Base-by-base conservation (phyloP, 2,888 invertebrate species). In the Thecophora atra region DNA sequence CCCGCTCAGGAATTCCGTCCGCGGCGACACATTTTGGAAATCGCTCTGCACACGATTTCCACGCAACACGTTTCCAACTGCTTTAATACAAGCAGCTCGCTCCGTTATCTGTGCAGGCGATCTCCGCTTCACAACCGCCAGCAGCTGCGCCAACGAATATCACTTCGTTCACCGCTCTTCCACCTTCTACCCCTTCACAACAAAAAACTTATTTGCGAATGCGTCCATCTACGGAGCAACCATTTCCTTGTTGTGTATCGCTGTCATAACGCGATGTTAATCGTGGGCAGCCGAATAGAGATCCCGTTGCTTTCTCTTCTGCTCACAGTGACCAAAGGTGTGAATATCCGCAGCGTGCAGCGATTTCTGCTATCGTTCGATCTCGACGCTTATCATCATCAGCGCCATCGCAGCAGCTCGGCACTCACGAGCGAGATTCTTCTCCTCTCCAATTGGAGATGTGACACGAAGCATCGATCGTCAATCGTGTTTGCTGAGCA, bases 231-330 rank as follows among this genome's bases (percentile, higher is more conserved):
- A 58, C 24, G 68, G 58, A 15, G 24, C 68, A 37, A 44, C 56
- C 42, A 44, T 58, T 68, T 56, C 68, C 68, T 68, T 68, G 58
- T 58, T 68, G n/a, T 44, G 19, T 30, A 54, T 44, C 44, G 54
- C 54, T 54, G 68, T 68, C 68, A 68, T 68, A 68, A 58, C 58
- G 56, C 44, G 68, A 68, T 68, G 68, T 13, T 24, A 37, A 68
- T 68, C 68, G 37, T 37, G 47, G 37, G n/a, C 28, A 54, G 19
- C 19, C 54, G n/a, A 28, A 11, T 28, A 26, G 28, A 65, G 28
- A 11, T 65, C 42, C 62, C 37, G 42, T 42, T 17, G 63, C 63
- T 63, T 26, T n/a, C n/a, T 65, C 17, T 63, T 19, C 63, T 19
- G 42, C 30, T 63, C n/a, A n/a, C 19, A 13, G 54, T 21, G 54